Evolutionary conservation across 2,113 vertebrate genomes (phyloP), one percentile per base, ranked within the genome.

Genomic region (Carassius auratus): DNA sequence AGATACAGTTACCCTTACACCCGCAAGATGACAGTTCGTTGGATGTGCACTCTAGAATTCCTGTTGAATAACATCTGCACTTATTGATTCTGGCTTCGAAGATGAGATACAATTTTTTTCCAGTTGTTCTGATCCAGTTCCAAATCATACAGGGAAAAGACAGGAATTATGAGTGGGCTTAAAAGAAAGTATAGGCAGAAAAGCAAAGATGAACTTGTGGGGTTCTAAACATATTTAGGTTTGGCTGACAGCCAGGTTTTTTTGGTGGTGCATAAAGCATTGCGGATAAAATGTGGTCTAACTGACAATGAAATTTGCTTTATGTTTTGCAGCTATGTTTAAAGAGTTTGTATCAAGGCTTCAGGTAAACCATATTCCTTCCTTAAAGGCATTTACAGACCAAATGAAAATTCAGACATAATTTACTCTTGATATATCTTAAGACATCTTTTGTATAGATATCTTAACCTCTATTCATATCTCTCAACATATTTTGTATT

Each of bases 321-420:
- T 42, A 76, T 74, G 45, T 81, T 45, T 52, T 66, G 55, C 78
- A 90, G 90, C 68, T 91, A 89, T 62, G 85, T 66, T 42, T 73
- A 64, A 55, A 68, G 87, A 45, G 62, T 71, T 15, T 57, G 50
- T 33, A 68, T 71, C n/a, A 52, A 50, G 30, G 85, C 48, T 87
- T 76, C 26, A 88, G 89, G 89, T 90, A 88, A 83, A 52, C 38
- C 13, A 45, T 7, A 45, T n/a, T 61, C 7, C 15, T 15, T 36
- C 2, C 30, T 73, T 73, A n/a, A 45, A 73, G 38, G 68, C 8
- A 73, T n/a, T 52, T 3, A 26, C 14, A 3, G 14, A 59, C 8
- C 57, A 71, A 74, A 55, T 13, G 0, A 21, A 19, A 21, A 36
- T 9, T 71, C 8, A 4, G 68, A 42, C 8, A 71, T 71, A 21